Base-by-base conservation (phyloP, 35 echinoderm and acorn worm genomes). In the Diadema setosum region DNA sequence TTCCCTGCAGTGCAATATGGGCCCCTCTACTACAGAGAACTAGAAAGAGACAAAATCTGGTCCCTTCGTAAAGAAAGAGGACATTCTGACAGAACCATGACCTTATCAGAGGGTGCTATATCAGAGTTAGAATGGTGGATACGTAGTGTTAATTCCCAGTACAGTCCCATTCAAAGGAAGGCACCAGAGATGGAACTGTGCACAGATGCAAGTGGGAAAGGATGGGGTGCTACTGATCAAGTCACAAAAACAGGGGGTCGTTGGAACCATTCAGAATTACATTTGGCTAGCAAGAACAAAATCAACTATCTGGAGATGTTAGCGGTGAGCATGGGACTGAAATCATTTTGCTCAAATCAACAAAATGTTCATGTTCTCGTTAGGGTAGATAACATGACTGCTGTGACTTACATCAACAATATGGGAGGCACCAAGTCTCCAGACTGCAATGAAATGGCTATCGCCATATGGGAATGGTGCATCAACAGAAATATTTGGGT, bases 1-100 rank as follows among this genome's bases (percentile, higher is more conserved):
- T 84, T 96, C 25, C 90, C 89, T 39, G 94, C 88, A 11, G 78
- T 81, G 0, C 43, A 89, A 80, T 90, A 89, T 97, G 90, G 94
- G 8, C 90, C 86, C 45, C 55, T 97, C 36, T 75, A 83, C 45
- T 97, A 97, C 55, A 39, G 90, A 39, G 42, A 42, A 4, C 30
- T 97, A 27, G 90, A 97, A 48, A 90, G 46, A 43, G 90, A 85
- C 0, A 92, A 97, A 70, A 92, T 50, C 45, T 30, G 43, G 34
- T 84, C 90, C 32, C 43, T 93, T 15, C 90, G 50, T 57, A 33
- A 24, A 27, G 58, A 87, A 49, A 84, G 70, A 14, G 90, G 86
- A 65, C 81, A 97, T 27, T 93, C 75, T 90, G 73, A 93, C 43
- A 87, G 44, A 7, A 43, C 42, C 5, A 81, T 87, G 78, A 65